Evolutionary conservation across 2,797 vertebrate genomes (phyloP), one percentile per base, ranked within the genome.

Genomic region (Urocyon cinereoargenteus): DNA sequence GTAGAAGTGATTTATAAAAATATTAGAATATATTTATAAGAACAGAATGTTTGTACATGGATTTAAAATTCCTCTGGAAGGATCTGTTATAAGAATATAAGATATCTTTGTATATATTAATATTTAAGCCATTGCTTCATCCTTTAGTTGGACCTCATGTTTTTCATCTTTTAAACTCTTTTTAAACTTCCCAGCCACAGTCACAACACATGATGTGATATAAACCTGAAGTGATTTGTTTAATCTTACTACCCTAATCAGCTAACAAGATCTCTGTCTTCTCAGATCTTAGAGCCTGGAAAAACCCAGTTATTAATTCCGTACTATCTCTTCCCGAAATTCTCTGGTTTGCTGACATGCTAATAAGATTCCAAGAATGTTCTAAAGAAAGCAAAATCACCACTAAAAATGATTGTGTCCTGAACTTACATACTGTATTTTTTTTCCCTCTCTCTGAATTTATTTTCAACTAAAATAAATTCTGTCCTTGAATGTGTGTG

Each of bases 391-490:
- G 66, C 62, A 97, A 98, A 84, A 89, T 92, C 57, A 82, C 55
- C 55, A 81, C 19, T 57, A 83, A 91, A 92, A 90, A 84, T 9
- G 4, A 57, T 79, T 64, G 73, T 90, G 70, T 26, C 96, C 91
- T 83, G 45, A 92, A 94, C 82, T 92, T 55, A 72, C 45, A 93
- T 94, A 94, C 59, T 68, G 4, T 62, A 66, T 2, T 64, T 22
- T 49, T 31, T 72, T 36, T 15, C 49, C 28, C 31, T 59, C 87
- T 75, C 31, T 9, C n/a, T 92, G 66, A 97, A 51, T 78, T 91
- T 85, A 96, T 0, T 97, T 97, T 96, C 68, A 90, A 89, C 94
- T 77, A 91, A 82, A 98, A 90, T 95, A 97, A 94, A 84, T 97
- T 96, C 70, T 94, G 59, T 34, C 61, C 78, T 98, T 86, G 91